Evolutionary conservation across 2,888 invertebrate species (phyloP).

Genomic region (Callinectes sapidus): DNA sequence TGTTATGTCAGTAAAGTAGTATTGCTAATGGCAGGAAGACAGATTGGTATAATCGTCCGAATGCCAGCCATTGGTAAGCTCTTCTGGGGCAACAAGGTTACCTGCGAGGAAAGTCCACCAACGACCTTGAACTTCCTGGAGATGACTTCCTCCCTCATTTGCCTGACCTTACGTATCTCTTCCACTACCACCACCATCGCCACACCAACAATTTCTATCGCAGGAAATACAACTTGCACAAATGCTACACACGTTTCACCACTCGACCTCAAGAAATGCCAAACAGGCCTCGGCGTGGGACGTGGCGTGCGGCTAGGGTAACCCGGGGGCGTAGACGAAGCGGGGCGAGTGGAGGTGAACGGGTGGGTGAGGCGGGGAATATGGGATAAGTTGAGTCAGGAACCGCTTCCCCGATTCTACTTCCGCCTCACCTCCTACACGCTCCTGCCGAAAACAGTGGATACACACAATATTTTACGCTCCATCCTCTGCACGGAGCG

Average conservation of each 20-base stretch:
- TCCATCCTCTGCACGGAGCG: neutral
- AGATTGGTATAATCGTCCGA: neutral
- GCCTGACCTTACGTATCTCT: constrained; percentile 14
- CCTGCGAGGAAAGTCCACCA: constrained; percentile 20
- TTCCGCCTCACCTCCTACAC: constrained; percentile 31
- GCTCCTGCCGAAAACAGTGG: neutral
- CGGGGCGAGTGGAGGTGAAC: constrained; percentile 2
- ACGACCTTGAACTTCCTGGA: constrained; percentile 42
- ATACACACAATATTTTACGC: neutral
- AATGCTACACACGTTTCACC: neutral
- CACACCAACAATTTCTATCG: neutral
- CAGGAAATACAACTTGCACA: constrained; percentile 24
- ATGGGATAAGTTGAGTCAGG: constrained; percentile 22
- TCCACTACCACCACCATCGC: neutral
- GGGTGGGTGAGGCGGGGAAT: constrained; percentile 15
- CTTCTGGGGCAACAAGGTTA: constrained; percentile 2
- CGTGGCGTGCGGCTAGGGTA: neutral
- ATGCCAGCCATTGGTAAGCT: neutral
- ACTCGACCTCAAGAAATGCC: neutral
- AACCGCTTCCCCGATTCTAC: neutral
- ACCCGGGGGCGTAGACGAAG: neutral
- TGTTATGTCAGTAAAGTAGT: no score
- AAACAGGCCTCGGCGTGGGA: neutral
- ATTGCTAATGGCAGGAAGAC: neutral
- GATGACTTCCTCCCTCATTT: constrained; percentile 40